Evolutionary conservation across 2,113 vertebrate species (phyloP), one percentile per base, ranked within the genome.

Genomic region (Loxodonta africana): DNA sequence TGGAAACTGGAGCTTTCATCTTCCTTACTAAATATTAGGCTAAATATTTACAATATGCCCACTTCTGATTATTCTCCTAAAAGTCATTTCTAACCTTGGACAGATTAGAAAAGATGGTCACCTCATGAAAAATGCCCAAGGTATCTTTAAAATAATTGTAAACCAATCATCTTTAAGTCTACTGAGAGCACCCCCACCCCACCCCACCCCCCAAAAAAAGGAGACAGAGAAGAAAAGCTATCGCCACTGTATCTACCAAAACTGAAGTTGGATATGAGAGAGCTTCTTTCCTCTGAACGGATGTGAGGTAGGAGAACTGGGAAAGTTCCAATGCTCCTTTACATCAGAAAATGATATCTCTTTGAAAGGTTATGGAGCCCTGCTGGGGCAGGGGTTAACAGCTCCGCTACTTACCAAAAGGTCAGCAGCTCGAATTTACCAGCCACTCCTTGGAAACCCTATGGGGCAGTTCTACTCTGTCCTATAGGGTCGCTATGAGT

Each of bases 111-210:
- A 95, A 90, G n/a, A 37, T 6, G 86, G 51, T 33, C n/a, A 63
- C 53, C 83, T 86, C 25, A 62, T 41, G 60, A 5, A 94, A 96
- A 92, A 95, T 78, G 37, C 15, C 9, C 26, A 77, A n/a, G 10
- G 44, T 89, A 26, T 80, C 94, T 71, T 87, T 83, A 87, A 93
- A 90, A 84, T 89, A 94, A 82, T 2, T 82, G 51, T 14, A 92
- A 63, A 77, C 20, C 57, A 63, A 77, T 17, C 57, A 90, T 71
- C 53, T 80, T 62, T 93, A 30, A n/a, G 33, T 71, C 46, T 25
- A 65, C 28, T 8, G 88, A 93, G 41, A 41, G 5, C 5, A 74
- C 20, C 46, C 74, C 69, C 65, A 83, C 41, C 57, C 57, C 51
- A 53, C 51, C 51, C 51, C 51, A 53, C 51, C 51, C 51, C 11